Evolutionary conservation across 1,140 invertebrate genomes (phyloP).

Genomic region (Drosophila equinoxialis): DNA sequence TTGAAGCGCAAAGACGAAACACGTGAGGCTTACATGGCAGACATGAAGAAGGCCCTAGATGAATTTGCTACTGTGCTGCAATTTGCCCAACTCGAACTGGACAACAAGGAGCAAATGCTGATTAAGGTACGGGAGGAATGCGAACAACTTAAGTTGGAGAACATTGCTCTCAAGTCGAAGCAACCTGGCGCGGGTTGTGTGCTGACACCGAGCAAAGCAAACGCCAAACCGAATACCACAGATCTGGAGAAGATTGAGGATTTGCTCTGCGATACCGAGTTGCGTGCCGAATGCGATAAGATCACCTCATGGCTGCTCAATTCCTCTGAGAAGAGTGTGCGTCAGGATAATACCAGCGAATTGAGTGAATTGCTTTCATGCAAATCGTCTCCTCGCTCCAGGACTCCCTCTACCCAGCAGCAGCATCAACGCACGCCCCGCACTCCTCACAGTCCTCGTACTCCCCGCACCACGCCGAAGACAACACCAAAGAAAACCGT

Average conservation of each 20-base stretch:
- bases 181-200: constrained; percentile 51
- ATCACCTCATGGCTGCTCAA: constrained; percentile 76
- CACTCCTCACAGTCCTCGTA: constrained; percentile 64
- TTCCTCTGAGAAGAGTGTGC: constrained; percentile 73
- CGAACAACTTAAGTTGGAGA: constrained; percentile 80
- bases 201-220: constrained; percentile 59
- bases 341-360: constrained; percentile 70
- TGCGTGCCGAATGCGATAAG: constrained; percentile 79
- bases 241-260: constrained; percentile 81
- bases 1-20: constrained; percentile 79
- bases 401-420: constrained; percentile 53
- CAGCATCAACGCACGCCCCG: constrained; percentile 50
- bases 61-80: constrained; percentile 81
- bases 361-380: constrained; percentile 63
- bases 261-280: constrained; percentile 69
- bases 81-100: constrained; percentile 78
- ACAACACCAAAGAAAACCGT: constrained; percentile 79
- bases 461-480: constrained; percentile 66
- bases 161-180: constrained; percentile 79
- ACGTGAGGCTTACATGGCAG: constrained; percentile 79
- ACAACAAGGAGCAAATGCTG: constrained; percentile 79
- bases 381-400: constrained; percentile 54
- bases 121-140: constrained; percentile 79
- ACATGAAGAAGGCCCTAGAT: constrained; percentile 82
- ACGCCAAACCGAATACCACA: constrained; percentile 67